phyloP scores from a whole-genome alignment of 2,888 invertebrate species.

The Pristionchus exspectatus region DNA sequence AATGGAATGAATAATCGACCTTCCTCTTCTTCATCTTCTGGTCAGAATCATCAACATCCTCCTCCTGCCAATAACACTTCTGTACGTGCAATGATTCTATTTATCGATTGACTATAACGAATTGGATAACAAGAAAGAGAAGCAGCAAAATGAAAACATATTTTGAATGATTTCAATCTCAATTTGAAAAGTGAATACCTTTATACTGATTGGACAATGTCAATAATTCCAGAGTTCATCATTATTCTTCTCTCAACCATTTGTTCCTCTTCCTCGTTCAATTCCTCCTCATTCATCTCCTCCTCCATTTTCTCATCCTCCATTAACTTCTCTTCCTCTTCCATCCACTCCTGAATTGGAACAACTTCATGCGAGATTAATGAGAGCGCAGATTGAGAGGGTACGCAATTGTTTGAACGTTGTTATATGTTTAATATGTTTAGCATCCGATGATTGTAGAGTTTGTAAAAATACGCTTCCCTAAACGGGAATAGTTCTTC shows the following conservation, averaged over 20 bases:
- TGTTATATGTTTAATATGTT: not conserved
- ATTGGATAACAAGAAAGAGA: not conserved
- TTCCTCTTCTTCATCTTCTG: not conserved
- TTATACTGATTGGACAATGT: too few species aligned
- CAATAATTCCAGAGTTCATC: not conserved
- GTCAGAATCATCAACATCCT: not conserved
- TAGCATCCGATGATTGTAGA: too few species aligned
- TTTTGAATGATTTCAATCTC: too few species aligned
- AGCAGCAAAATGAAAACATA: too few species aligned
- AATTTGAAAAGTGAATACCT: too few species aligned
- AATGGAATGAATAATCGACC: not conserved
- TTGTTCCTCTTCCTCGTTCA: not conserved
- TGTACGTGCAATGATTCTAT: not conserved
- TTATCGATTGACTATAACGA: not conserved
- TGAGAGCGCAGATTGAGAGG: slow-evolving; percentile 51
- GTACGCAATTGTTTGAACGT: not conserved
- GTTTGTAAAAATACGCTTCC: too few species aligned
- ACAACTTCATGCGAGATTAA: slow-evolving; percentile 47
- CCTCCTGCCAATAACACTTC: not conserved
- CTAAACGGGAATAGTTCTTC: too few species aligned
- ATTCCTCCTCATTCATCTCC: slow-evolving; percentile 24
- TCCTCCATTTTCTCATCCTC: slow-evolving; percentile 57
- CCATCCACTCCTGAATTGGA: slow-evolving; percentile 50
- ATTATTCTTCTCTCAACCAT: not conserved
- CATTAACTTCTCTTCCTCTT: slow-evolving; percentile 57